Evolutionary conservation across 2,888 invertebrate genomes (phyloP).

Genomic region (Argynnis bischoffii): DNA sequence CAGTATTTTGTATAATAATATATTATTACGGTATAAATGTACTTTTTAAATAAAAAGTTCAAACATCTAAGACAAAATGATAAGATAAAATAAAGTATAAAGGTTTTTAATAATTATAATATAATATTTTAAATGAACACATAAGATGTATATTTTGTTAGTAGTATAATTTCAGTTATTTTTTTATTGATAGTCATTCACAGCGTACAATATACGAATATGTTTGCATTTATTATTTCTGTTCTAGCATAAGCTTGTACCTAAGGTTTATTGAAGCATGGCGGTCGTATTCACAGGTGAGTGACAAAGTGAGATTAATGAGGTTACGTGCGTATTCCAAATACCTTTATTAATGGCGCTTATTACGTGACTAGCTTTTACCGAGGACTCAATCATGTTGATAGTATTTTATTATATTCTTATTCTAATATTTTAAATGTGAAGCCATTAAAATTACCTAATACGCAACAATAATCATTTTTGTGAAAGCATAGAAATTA

Average conservation of each 20-base stretch:
- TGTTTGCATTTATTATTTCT: neutral
- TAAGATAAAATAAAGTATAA: too few species aligned
- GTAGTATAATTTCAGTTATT: too few species aligned
- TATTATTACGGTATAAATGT: too few species aligned
- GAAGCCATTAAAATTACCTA: neutral
- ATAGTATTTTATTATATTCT: neutral
- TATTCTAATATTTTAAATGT: neutral
- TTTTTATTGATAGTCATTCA: neutral
- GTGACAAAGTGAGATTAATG: constrained; percentile 39
- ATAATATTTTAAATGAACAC: too few species aligned
- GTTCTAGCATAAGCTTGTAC: constrained; percentile 11
- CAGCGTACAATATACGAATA: neutral
- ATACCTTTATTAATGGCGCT: constrained; percentile 23
- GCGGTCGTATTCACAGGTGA: constrained; percentile 36
- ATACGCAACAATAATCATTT: too few species aligned
- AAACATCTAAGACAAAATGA: too few species aligned
- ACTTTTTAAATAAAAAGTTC: too few species aligned
- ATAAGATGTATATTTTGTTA: neutral
- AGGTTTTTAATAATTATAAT: too few species aligned
- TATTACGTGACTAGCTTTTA: constrained; percentile 13
- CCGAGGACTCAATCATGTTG: neutral
- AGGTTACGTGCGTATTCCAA: constrained; percentile 28
- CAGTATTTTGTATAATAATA: too few species aligned
- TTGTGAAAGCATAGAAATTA: too few species aligned
- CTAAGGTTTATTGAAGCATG: constrained; percentile 20